phyloP scores from a whole-genome alignment of 2,113 vertebrate genomes.

The Brachyhypopomus gauderio region DNA sequence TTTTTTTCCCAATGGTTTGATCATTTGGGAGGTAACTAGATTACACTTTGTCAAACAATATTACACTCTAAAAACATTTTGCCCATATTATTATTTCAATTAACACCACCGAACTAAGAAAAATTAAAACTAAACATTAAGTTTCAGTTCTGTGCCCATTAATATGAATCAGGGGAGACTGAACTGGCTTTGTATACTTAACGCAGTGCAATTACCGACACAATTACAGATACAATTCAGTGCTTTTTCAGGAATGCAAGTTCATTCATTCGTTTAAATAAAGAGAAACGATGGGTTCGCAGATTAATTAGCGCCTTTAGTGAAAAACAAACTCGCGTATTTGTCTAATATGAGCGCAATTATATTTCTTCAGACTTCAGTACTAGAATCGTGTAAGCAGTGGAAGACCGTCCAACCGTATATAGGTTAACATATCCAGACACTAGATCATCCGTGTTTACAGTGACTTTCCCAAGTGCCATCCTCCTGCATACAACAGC shows the following conservation, averaged over 20 bases:
- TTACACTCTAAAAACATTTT: not conserved
- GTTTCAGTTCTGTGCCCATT: not conserved
- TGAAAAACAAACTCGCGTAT: not conserved
- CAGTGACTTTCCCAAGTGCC: not conserved
- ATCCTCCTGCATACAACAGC: slow-evolving; percentile 1
- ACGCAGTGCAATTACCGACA: not conserved
- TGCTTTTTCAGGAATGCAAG: too few species aligned
- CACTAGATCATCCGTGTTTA: not conserved
- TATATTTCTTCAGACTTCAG: not conserved
- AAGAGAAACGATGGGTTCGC: not conserved
- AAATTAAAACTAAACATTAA: not conserved
- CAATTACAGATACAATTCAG: too few species aligned
- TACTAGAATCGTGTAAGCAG: not conserved
- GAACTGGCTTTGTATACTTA: not conserved
- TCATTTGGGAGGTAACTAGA: not conserved
- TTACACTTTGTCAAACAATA: not conserved
- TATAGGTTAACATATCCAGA: not conserved
- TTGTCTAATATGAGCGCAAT: not conserved
- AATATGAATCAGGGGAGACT: not conserved
- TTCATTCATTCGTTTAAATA: not conserved
- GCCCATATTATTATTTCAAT: not conserved
- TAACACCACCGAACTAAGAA: not conserved
- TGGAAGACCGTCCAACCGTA: not conserved
- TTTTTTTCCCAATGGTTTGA: not conserved
- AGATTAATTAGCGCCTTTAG: not conserved